These are phyloP conservation scores for Xyrichtys novacula DNA, from an alignment of 2,797 vertebrate species.

Conservation along the genomic window DNA sequence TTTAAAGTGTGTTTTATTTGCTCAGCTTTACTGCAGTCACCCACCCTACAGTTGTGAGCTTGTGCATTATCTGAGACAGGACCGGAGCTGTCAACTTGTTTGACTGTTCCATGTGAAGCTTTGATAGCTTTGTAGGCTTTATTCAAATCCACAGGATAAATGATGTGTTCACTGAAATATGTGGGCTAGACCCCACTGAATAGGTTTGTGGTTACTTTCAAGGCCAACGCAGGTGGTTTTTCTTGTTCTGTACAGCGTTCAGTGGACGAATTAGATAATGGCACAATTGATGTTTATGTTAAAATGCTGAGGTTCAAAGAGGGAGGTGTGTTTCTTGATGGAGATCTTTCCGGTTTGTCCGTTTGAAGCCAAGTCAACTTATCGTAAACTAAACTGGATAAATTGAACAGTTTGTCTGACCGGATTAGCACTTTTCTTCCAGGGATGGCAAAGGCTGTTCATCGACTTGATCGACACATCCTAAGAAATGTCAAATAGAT, in stretches of 20 bases:
- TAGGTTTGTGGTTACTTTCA: conserved; percentile 78
- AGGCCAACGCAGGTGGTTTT: conserved; percentile 73
- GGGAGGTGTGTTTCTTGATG: conserved; percentile 38
- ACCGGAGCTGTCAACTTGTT: conserved; percentile 45
- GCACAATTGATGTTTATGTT: conserved; percentile 72
- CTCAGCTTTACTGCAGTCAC: conserved; percentile 1
- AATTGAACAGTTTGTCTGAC: conserved; percentile 9
- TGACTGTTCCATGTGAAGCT: conserved; percentile 40
- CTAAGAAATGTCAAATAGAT: conserved; percentile 1
- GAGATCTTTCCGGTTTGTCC: conserved; percentile 55
- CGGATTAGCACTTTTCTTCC: not conserved
- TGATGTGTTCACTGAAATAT: conserved; percentile 59
- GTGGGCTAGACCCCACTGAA: conserved; percentile 66
- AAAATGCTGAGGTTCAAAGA: conserved; percentile 69
- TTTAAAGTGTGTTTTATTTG: conserved; percentile 14
- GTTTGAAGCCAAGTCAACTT: conserved; percentile 47
- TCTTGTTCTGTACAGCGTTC: conserved; percentile 57
- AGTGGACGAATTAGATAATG: conserved; percentile 74
- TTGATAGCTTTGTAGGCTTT: conserved; percentile 53
- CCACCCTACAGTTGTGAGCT: conserved; percentile 13
- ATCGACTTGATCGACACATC: not conserved
- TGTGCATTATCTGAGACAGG: conserved; percentile 24
- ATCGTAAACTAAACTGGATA: conserved; percentile 28
- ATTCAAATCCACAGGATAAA: conserved; percentile 54
- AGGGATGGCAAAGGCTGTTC: not conserved